Base-by-base conservation (phyloP, 2,888 invertebrate genomes). In the Auanema freiburgensis region DNA sequence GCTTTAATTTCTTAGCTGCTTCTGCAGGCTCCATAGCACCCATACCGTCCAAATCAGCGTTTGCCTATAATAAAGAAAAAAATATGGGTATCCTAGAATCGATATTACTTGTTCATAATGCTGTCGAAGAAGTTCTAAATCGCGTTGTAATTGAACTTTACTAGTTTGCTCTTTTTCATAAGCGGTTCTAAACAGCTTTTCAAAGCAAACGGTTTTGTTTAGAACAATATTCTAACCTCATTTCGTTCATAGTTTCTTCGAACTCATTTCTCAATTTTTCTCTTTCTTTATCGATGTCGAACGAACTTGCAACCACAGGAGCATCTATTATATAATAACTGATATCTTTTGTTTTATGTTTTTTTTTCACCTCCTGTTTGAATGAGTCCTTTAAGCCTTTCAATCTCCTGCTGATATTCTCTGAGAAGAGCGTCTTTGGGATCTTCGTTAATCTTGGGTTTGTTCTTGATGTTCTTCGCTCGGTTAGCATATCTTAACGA, bases 401-500 rank as follows among this genome's bases (percentile, higher is more conserved):
- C 87, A 57, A 93, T 91, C 85, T 93, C 92, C 72, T 91, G 88
- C 83, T 92, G 92, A 81, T 92, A 93, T 81, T 92, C 89, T 11
- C 91, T 85, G 11, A 93, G 85, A 80, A 92, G 88, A 0, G 93
- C 91, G 81, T 93, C 93, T 84, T 93, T 92, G 0, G 92, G 92
- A 84, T 93, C 92, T 85, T 98, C 97, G 86, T 98, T 98, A 83
- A 97, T 92, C 74, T 92, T 90, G n/a, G 98, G 97, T 85, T 93
- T 93, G 87, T 98, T 98, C 88, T 96, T 95, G 79, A 98, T 98
- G 76, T 93, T 93, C 87, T 98, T 98, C 11, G 97, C 97, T 55
- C 97, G 88, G 84, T 92, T 93, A 2, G 97, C 93, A 86, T 98
- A 96, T 62, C 70, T 53, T 14, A 41, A 54, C 0, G 86, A 77